These are phyloP conservation scores for Protonemura montana DNA, from an alignment of 2,888 invertebrate species.

Conservation along the genomic window DNA sequence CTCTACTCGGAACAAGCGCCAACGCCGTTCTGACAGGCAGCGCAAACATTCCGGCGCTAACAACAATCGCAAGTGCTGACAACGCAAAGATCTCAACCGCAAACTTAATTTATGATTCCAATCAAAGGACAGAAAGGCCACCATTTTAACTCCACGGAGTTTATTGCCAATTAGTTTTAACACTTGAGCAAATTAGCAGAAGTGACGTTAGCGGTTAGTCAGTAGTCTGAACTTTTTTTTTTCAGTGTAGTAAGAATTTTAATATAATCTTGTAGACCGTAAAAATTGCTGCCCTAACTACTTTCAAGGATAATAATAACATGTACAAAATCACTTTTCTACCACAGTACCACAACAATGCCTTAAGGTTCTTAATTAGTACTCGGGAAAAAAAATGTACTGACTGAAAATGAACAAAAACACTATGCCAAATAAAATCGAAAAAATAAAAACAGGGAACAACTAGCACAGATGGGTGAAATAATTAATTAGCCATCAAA, in stretches of 20 bases:
- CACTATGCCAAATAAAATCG: not conserved
- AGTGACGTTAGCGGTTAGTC: not conserved
- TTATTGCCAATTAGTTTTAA: not conserved
- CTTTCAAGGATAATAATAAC: not conserved
- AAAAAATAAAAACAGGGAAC: not conserved
- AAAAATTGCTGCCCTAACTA: not conserved
- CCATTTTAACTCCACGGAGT: not conserved
- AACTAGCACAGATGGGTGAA: not conserved
- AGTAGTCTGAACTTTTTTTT: not conserved
- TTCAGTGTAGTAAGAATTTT: not conserved
- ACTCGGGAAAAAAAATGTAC: not conserved
- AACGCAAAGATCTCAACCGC: conserved; percentile 42
- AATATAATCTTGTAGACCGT: not conserved
- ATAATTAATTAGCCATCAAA: too few species aligned
- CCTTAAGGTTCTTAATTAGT: not conserved
- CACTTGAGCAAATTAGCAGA: not conserved
- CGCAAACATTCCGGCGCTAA: conserved; percentile 66
- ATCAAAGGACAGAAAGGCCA: not conserved
- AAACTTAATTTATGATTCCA: not conserved
- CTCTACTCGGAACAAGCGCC: conserved; percentile 61
- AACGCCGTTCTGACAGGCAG: conserved; percentile 65
- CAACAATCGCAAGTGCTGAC: conserved; percentile 71
- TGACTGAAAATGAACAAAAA: not conserved
- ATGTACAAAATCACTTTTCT: not conserved
- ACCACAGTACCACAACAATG: not conserved